Conservation (phyloP, 2,797 vertebrate species). For the Ctenopoma multispine region DNA sequence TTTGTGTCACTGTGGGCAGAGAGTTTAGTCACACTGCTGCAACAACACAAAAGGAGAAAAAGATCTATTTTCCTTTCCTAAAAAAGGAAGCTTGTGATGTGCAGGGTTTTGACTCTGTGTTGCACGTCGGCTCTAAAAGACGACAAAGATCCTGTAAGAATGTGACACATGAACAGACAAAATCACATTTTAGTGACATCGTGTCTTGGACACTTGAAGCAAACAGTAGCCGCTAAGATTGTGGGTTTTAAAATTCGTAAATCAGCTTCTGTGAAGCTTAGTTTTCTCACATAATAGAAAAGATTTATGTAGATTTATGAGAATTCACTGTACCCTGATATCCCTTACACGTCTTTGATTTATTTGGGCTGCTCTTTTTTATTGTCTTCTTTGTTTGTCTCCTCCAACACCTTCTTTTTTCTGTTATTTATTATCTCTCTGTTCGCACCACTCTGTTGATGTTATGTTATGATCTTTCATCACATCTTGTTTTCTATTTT, state of each 20-base stretch:
- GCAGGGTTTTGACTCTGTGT: no score
- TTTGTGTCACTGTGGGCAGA: background rate
- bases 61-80: background rate
- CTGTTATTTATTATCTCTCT: slow-evolving; percentile 32
- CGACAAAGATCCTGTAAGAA: background rate
- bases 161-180: background rate
- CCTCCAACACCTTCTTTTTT: slow-evolving; percentile 10
- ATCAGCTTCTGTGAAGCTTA: background rate
- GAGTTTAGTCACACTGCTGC: background rate
- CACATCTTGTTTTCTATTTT: slow-evolving; percentile 54
- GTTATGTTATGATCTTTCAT: slow-evolving; percentile 22
- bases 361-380: slow-evolving; percentile 47
- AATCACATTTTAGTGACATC: background rate
- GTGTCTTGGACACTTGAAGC: background rate
- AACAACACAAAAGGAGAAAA: background rate
- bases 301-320: background rate
- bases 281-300: background rate
- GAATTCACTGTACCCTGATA: background rate
- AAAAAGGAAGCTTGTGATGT: no score
- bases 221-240: background rate
- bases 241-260: background rate
- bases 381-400: slow-evolving; percentile 22
- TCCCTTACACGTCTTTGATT: slow-evolving; percentile 24
- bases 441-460: slow-evolving; percentile 28
- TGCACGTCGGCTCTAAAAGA: background rate